A percentile compares a stretch with the other conserved stretches of the same genome.
phyloP scores from a whole-genome alignment of 2,888 invertebrate genomes.

The Campaea margaritaria region DNA sequence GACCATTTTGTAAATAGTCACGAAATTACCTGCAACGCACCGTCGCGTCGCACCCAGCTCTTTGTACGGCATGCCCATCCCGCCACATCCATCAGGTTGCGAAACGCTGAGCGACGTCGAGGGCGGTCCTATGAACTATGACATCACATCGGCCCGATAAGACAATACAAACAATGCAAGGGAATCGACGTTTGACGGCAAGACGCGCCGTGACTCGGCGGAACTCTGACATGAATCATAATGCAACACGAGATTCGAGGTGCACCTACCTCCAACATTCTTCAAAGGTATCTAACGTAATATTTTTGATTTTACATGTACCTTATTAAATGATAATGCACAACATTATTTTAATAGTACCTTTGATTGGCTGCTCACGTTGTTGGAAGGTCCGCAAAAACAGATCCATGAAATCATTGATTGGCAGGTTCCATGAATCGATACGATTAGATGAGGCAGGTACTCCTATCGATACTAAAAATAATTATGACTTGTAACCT shows the following conservation, averaged over 20 bases:
- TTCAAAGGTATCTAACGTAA: constrained; percentile 34
- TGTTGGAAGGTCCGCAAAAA: constrained; percentile 35
- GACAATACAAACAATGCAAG: constrained; percentile 77
- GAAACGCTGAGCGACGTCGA: constrained; percentile 61
- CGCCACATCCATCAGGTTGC: constrained; percentile 64
- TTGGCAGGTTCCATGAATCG: constrained; percentile 29
- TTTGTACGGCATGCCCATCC: constrained; percentile 33
- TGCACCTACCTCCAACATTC: constrained; percentile 47
- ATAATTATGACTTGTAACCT: neutral
- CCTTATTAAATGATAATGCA: constrained; percentile 37
- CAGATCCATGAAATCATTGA: constrained; percentile 42
- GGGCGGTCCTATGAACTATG: constrained; percentile 76
- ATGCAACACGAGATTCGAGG: constrained; percentile 68
- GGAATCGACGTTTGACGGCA: constrained; percentile 71
- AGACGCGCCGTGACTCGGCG: constrained; percentile 63
- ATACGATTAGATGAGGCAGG: constrained; percentile 10
- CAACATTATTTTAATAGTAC: constrained; percentile 34
- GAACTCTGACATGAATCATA: constrained; percentile 69
- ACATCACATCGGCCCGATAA: constrained; percentile 66
- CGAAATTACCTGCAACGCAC: constrained; percentile 48
- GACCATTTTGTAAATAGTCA: constrained; percentile 64
- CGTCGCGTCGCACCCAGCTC: constrained; percentile 45
- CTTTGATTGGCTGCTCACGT: constrained; percentile 33
- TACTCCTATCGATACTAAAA: neutral
- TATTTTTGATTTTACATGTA: constrained; percentile 35